phyloP scores from a whole-genome alignment of 2,888 invertebrate genomes.

The Chalcosyrphus nemorum region DNA sequence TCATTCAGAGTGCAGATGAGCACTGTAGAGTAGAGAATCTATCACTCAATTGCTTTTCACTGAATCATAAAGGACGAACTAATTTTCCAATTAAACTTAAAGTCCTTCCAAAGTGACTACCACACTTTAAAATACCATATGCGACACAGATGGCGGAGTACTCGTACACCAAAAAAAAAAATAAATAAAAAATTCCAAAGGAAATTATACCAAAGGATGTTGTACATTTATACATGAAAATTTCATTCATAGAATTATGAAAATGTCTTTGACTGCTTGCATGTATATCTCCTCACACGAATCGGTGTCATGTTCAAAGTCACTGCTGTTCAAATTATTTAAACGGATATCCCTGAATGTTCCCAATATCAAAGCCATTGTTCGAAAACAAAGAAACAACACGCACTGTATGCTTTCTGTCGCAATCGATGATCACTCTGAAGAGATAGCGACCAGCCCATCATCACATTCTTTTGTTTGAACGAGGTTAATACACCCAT shows the following conservation, averaged over 20 bases:
- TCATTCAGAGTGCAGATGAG: too few relatives aligned
- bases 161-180: too few relatives aligned
- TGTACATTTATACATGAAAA: neutral
- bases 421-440: neutral
- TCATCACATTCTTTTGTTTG: constrained; percentile 1
- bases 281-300: neutral
- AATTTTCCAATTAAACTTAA: too few relatives aligned
- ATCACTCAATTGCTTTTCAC: too few relatives aligned
- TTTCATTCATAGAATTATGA: neutral
- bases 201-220: neutral
- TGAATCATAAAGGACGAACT: too few relatives aligned
- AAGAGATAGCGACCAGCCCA: neutral
- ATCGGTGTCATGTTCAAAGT: neutral
- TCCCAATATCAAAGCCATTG: neutral
- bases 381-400: neutral
- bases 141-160: too few relatives aligned
- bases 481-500: constrained; percentile 15
- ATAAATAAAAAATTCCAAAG: too few relatives aligned
- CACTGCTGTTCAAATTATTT: neutral
- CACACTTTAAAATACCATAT: too few relatives aligned
- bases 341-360: neutral
- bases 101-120: too few relatives aligned
- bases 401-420: neutral
- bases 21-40: too few relatives aligned
- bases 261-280: neutral